phyloP scores from a whole-genome alignment of 2,797 vertebrate species.

The Takifugu rubripes region DNA sequence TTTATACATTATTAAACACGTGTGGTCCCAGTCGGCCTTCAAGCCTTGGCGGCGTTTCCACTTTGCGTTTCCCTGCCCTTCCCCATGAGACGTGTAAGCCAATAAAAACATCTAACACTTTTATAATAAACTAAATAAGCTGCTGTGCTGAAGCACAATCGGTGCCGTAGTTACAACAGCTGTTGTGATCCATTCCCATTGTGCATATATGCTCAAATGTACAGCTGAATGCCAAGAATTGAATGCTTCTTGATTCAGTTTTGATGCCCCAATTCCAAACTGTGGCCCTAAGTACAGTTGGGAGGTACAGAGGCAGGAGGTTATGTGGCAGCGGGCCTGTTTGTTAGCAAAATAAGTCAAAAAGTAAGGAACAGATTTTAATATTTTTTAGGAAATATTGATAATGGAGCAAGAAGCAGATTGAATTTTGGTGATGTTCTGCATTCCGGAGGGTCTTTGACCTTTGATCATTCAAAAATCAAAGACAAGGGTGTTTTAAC shows the following conservation, averaged over 20 bases:
- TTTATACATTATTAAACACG: conserved; percentile 26
- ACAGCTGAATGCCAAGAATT: not conserved
- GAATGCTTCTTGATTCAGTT: not conserved
- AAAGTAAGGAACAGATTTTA: too few species aligned
- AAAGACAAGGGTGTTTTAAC: too few species aligned
- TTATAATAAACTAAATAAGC: conserved; percentile 2
- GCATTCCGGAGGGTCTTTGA: too few species aligned
- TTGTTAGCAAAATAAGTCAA: too few species aligned
- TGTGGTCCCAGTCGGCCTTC: conserved; percentile 8
- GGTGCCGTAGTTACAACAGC: not conserved
- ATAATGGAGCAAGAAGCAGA: too few species aligned
- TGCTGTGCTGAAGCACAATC: not conserved
- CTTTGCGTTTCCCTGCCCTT: not conserved
- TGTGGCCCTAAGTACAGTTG: not conserved
- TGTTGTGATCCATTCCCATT: not conserved
- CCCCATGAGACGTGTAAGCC: not conserved
- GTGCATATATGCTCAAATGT: conserved; percentile 15
- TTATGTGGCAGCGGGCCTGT: too few species aligned
- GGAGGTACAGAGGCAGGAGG: too few species aligned
- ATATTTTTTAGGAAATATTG: too few species aligned
- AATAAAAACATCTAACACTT: conserved; percentile 8
- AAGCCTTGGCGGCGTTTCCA: not conserved
- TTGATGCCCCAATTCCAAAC: too few species aligned
- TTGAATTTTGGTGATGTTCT: too few species aligned
- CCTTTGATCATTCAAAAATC: too few species aligned